These are phyloP conservation scores for Pseudomyrmex concolor DNA, from an alignment of 1,140 invertebrate genomes.

Conservation along the genomic window DNA sequence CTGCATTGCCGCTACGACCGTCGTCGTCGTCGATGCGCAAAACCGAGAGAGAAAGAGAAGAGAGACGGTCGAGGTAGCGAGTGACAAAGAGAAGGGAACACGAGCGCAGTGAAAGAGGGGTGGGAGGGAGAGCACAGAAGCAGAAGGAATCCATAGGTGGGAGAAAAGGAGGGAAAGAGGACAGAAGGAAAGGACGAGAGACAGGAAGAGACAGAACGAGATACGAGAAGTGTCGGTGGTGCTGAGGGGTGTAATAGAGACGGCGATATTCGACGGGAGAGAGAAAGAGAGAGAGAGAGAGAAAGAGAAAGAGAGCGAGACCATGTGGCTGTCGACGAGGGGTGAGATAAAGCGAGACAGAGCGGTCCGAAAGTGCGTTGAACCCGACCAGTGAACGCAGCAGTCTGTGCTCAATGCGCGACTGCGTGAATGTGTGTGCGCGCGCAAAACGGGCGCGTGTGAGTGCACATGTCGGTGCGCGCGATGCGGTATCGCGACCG, in stretches of 20 bases:
- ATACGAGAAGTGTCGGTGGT: constrained; percentile 39
- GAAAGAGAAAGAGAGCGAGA: constrained; percentile 36
- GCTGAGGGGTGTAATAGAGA: constrained; percentile 26
- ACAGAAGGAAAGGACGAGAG: constrained; percentile 60
- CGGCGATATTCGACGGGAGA: constrained; percentile 37
- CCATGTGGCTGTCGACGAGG: not conserved
- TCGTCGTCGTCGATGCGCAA: constrained; percentile 40
- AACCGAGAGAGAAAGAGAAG: constrained; percentile 46
- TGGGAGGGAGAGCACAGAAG: constrained; percentile 16
- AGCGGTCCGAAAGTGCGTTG: constrained; percentile 74
- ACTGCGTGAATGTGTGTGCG: constrained; percentile 62
- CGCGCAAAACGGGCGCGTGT: constrained; percentile 37
- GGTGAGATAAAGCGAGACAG: constrained; percentile 64
- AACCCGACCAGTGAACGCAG: constrained; percentile 70
- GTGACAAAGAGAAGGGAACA: constrained; percentile 32
- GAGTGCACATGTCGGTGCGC: constrained; percentile 55
- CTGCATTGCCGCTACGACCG: constrained; percentile 47
- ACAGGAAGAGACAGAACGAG: constrained; percentile 53
- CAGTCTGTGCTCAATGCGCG: constrained; percentile 67
- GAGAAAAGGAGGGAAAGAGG: constrained; percentile 43
- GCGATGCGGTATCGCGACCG: constrained; percentile 50
- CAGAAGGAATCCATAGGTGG: constrained; percentile 51
- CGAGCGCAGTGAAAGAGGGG: not conserved
- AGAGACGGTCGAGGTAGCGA: not conserved
- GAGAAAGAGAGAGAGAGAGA: constrained; percentile 45